Base-by-base conservation (phyloP, 2,113 vertebrate genomes). In the Arvicanthis niloticus region DNA sequence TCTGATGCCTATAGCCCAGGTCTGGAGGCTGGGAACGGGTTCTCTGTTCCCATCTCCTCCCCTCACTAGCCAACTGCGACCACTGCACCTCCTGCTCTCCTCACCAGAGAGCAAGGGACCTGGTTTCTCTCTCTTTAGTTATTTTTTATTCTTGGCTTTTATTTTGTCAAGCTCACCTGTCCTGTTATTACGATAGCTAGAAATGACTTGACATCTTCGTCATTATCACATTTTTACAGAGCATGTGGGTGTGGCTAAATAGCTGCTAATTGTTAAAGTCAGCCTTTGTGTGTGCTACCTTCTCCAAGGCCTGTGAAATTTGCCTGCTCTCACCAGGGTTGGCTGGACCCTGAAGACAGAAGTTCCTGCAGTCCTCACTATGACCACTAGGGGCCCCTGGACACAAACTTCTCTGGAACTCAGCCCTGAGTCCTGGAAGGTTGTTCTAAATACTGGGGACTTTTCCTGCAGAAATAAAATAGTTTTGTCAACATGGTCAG, bases 401-500 rank as follows among this genome's bases (percentile, higher is more conserved):
- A 89, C 31, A 19, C 87, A 82, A 82, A 82, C 65, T 6, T 80
- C 40, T 53, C 17, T 5, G 19, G 12, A n/a, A 12, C 6, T 12
- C 31, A 26, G 56, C 34, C 77, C 77, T 34, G 51, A 91, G 21
- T 87, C 53, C 29, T n/a, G 53, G n/a, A 72, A 56, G 16, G 16
- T 24, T 40, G 26, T 65, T 91, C 87, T 81, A 3, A 31, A 53
- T 40, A 37, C 77, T 76, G 2, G 4, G 2, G 15, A 37, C 24
- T 60, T 95, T 95, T 70, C 81, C 77, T 81, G 72, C 34, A 60
- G 67, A 96, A 95, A 95, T 91, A 37, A 72, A 88, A 87, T 21
- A 86, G 73, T 60, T 87, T 42, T 42, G 85, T 76, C 19, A 34
- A 75, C 48, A 17, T 8, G 37, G 16, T 3, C 34, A 67, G 60